Evolutionary conservation across 2,888 invertebrate species (phyloP), one percentile per base, ranked within the genome.

Genomic region (Falcaria lacertinaria): DNA sequence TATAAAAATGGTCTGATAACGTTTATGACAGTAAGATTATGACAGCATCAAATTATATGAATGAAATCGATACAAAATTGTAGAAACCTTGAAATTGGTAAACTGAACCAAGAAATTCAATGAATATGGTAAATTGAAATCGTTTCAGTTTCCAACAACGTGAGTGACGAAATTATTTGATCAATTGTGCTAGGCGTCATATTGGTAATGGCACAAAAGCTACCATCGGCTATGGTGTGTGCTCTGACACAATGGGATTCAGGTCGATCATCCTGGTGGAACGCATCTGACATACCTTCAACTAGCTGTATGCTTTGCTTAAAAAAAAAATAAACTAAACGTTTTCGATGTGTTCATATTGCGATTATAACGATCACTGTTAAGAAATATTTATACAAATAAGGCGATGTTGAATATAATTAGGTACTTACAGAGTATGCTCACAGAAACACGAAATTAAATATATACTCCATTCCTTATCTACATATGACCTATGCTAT

Each of bases 101-200:
- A n/a, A n/a, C n/a, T n/a, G n/a, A n/a, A n/a, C n/a, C n/a, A n/a
- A n/a, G n/a, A n/a, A n/a, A 41, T 37, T 43, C 39, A 38, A 43
- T 43, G 37, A 38, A 39, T 11, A 4, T 45, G 45, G 17, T 38
- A 41, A 45, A 43, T 42, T 41, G 16, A n/a, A 16, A 25, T 39
- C 41, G 35, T 28, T 42, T 41, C 34, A 47, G 44, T 55, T 60
- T 54, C 57, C 60, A 58, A 67, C 60, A 61, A 57, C 44, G 57
- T 45, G 42, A 47, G 57, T 43, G 53, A 51, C 62, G 58, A 66
- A 74, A 67, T 71, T 65, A 62, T 64, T 71, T 71, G 74, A 79
- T 79, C 72, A 71, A 76, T 75, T 77, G 63, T 69, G 58, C 50
- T 57, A 74, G 74, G 78, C 79, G 80, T 79, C 65, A 69, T 64